A percentile compares a stretch with the other conserved stretches of the same genome.
Conservation (phyloP, 1,140 invertebrate genomes). For the Euborellia annulipes region DNA sequence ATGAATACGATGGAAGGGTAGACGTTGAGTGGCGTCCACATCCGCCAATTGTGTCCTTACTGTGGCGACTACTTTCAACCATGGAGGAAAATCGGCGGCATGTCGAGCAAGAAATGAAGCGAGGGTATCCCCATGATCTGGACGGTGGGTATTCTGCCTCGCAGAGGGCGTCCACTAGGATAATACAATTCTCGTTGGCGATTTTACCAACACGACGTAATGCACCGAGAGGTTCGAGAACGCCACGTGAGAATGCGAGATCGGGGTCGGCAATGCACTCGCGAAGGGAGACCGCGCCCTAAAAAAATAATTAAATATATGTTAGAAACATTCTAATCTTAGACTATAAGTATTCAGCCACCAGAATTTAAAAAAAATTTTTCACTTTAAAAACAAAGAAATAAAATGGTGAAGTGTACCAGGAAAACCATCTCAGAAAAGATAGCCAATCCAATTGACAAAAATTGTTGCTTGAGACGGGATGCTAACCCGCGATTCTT, state of each 20-base stretch:
- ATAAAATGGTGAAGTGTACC: too few species aligned
- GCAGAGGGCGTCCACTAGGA: constrained; percentile 84
- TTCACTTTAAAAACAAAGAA: too few species aligned
- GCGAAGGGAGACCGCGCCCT: constrained; percentile 48
- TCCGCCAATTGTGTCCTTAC: constrained; percentile 71
- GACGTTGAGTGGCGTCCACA: constrained; percentile 35
- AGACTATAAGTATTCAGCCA: too few species aligned
- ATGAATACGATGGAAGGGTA: constrained; percentile 19
- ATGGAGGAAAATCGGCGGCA: constrained; percentile 66
- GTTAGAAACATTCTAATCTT: too few species aligned
- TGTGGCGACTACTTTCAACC: constrained; percentile 82
- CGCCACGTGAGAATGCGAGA: constrained; percentile 63
- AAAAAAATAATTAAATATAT: too few species aligned
- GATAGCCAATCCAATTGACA: too few species aligned
- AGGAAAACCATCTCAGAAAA: too few species aligned
- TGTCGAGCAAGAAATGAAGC: constrained; percentile 75
- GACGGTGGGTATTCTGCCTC: constrained; percentile 89
- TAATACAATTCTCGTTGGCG: constrained; percentile 45
- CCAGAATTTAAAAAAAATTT: too few species aligned
- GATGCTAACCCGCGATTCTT: too few species aligned
- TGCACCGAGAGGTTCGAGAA: constrained; percentile 69
- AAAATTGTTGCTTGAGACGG: too few species aligned
- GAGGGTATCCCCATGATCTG: constrained; percentile 83
- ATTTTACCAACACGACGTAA: constrained; percentile 68
- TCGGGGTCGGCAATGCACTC: constrained; percentile 86